Percentiles rank a stretch among this genome's conserved stretches.
phyloP scores from a whole-genome alignment of 2,888 invertebrate genomes.

The Caenorhabditis sp. region DNA sequence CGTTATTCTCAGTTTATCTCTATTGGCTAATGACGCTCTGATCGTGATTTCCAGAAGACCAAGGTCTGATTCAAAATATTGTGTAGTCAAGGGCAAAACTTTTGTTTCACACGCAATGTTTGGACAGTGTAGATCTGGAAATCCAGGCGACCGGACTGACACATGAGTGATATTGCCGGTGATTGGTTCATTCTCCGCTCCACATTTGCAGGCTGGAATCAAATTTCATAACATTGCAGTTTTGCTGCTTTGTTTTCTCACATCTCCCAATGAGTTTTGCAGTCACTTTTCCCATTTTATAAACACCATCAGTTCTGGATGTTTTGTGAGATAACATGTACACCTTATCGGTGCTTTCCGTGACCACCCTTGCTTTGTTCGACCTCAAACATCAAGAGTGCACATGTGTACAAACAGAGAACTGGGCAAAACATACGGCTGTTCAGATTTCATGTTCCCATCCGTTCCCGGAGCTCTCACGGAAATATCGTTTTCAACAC shows the following conservation, averaged over 20 bases:
- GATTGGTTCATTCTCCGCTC: neutral
- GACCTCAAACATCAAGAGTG: slow-evolving; percentile 7
- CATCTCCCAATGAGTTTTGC: slow-evolving; percentile 9
- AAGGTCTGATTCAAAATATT: neutral
- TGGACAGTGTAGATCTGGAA: slow-evolving; percentile 15
- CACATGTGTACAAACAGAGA: too few species aligned
- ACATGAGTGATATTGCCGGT: neutral
- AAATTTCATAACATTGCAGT: neutral
- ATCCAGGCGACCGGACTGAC: slow-evolving; percentile 7
- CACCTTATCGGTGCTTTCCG: neutral
- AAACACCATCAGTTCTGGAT: neutral
- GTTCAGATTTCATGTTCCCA: too few species aligned
- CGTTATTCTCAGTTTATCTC: neutral
- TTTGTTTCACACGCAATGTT: neutral
- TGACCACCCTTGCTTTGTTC: neutral
- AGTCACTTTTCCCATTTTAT: slow-evolving; percentile 13
- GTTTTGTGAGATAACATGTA: slow-evolving; percentile 10
- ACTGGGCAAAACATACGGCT: too few species aligned
- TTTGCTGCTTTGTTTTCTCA: neutral
- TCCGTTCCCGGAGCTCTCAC: neutral
- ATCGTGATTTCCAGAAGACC: neutral
- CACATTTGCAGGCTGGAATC: slow-evolving; percentile 14
- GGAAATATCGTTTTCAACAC: neutral
- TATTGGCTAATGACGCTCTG: neutral
- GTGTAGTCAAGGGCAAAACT: neutral